Conservation (phyloP, 2,797 vertebrate species). For the Danio albolineatus region DNA sequence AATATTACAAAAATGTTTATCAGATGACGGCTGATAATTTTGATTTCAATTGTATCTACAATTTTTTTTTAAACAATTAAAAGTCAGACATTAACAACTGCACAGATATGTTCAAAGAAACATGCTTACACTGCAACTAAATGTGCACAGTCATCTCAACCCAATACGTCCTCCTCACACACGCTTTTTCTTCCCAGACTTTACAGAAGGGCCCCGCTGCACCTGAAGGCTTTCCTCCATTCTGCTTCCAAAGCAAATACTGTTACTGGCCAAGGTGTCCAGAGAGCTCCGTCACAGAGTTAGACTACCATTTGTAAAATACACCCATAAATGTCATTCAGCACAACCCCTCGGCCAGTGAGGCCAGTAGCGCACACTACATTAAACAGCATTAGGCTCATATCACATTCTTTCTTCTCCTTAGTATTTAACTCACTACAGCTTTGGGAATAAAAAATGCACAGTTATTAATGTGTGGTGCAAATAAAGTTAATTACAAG, state of each 20-base stretch:
- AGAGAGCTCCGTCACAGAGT: slow-evolving; percentile 42
- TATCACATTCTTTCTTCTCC: slow-evolving; percentile 35
- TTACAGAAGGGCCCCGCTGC: slow-evolving; percentile 48
- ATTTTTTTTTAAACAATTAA: too few species aligned
- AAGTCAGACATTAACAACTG: neutral
- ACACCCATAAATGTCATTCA: slow-evolving; percentile 49
- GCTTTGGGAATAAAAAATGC: slow-evolving; percentile 14
- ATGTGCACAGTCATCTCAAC: slow-evolving; percentile 18
- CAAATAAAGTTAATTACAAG: slow-evolving; percentile 18
- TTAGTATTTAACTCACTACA: neutral
- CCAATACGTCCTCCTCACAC: slow-evolving; percentile 13
- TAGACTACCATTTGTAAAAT: slow-evolving; percentile 42
- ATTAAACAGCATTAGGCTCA: slow-evolving; percentile 69
- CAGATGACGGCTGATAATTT: too few species aligned
- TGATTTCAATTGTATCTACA: too few species aligned
- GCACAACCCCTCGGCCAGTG: slow-evolving; percentile 42
- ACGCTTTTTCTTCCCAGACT: slow-evolving; percentile 19
- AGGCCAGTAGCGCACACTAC: slow-evolving; percentile 61
- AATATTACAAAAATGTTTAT: too few species aligned
- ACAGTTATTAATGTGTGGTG: slow-evolving; percentile 1
- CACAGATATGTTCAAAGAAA: neutral
- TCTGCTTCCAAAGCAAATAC: slow-evolving; percentile 66
- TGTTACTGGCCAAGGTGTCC: slow-evolving; percentile 42
- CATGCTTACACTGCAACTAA: slow-evolving; percentile 30
- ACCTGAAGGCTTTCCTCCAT: slow-evolving; percentile 53